Percentiles rank a stretch among this genome's conserved stretches.
phyloP scores from a whole-genome alignment of 53 echinoderm and acorn worm genomes.

The Arbacia lixula region DNA sequence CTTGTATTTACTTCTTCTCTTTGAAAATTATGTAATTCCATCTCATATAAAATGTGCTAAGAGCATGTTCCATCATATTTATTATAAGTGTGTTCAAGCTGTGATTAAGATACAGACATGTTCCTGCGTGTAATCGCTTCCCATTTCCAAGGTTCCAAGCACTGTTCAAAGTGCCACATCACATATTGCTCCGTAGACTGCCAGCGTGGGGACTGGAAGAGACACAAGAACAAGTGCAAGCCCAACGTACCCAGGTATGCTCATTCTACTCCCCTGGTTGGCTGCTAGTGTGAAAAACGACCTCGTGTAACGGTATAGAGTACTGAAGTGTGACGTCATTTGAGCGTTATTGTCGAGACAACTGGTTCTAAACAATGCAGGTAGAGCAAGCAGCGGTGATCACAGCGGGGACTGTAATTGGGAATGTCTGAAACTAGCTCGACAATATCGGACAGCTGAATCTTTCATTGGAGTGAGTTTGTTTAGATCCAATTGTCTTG shows the following conservation, averaged over 20 bases:
- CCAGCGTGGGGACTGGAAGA: slow-evolving; percentile 68
- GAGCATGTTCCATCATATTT: background rate
- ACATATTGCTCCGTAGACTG: slow-evolving; percentile 68
- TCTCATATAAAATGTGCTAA: background rate
- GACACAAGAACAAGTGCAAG: slow-evolving; percentile 63
- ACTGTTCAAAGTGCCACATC: slow-evolving; percentile 59
- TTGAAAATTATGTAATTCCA: background rate
- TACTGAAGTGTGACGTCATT: no score
- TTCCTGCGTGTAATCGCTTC: background rate
- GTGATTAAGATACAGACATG: background rate
- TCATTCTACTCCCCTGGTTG: no score
- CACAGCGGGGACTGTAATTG: no score
- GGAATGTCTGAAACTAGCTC: no score
- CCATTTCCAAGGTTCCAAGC: slow-evolving; percentile 6
- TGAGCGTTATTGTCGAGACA: no score
- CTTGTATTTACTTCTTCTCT: background rate
- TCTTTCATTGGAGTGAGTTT: no score
- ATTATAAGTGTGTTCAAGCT: background rate
- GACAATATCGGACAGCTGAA: no score
- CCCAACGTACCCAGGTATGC: slow-evolving; percentile 11
- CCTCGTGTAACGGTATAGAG: no score
- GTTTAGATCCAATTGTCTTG: no score
- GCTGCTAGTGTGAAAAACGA: no score
- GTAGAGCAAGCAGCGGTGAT: no score
- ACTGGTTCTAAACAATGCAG: no score